These are phyloP conservation scores for Streblospio benedicti DNA, from an alignment of 1,140 invertebrate genomes.

Conservation along the genomic window DNA sequence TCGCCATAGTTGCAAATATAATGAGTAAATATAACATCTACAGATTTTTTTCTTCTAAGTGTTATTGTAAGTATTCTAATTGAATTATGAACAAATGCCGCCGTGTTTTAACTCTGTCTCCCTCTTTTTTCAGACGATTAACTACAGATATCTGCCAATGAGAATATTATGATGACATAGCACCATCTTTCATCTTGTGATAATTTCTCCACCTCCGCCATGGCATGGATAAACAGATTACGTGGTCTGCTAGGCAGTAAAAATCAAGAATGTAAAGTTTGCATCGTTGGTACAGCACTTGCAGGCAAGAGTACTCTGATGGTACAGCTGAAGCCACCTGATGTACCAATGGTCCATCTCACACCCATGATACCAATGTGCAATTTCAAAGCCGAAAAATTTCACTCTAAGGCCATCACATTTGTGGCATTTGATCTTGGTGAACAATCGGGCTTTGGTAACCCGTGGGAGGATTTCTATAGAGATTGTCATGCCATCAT, in stretches of 20 bases:
- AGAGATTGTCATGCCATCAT: slow-evolving; percentile 4
- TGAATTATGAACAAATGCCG: no score
- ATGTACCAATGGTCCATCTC: background rate
- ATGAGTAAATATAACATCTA: no score
- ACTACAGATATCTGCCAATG: no score
- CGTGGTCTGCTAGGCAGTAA: background rate
- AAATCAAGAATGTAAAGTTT: background rate
- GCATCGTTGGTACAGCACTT: background rate
- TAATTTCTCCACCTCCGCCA: no score
- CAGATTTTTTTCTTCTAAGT: no score
- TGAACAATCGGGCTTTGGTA: background rate
- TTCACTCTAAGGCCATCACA: slow-evolving; percentile 2
- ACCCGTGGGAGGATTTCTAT: slow-evolving; percentile 7
- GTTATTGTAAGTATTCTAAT: no score
- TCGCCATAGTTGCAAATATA: no score
- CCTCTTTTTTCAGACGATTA: no score
- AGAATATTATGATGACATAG: no score
- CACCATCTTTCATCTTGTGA: no score
- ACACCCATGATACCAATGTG: background rate
- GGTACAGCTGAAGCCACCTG: slow-evolving; percentile 3
- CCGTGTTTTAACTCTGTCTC: no score
- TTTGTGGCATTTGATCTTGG: slow-evolving; percentile 7
- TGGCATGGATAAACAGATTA: slow-evolving; percentile 8
- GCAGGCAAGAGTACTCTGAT: slow-evolving; percentile 9
- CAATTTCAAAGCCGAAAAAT: background rate